Percentiles rank a stretch among this genome's conserved stretches.
Conservation (phyloP, 2,888 invertebrate species). For the Matsumyia berberina region DNA sequence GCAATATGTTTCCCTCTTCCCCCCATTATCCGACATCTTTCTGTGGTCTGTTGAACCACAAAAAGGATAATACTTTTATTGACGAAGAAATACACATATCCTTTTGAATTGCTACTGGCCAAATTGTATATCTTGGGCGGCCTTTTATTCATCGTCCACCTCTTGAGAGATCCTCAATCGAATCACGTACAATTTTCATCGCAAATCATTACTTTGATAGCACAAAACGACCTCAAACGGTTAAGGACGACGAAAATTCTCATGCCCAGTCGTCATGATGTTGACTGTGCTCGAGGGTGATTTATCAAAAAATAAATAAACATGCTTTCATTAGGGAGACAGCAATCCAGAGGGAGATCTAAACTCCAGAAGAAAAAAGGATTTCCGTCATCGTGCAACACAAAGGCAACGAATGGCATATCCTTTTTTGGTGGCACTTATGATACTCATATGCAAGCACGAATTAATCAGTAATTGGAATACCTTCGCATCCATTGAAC, state of each 20-base stretch:
- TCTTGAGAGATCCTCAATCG: constrained; percentile 66
- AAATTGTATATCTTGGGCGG: constrained; percentile 72
- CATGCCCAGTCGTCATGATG: constrained; percentile 48
- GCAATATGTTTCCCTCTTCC: constrained; percentile 54
- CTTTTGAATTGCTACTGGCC: constrained; percentile 77
- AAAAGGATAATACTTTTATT: constrained; percentile 73
- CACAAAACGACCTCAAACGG: constrained; percentile 39
- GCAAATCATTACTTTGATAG: constrained; percentile 42
- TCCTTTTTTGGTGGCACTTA: constrained; percentile 68
- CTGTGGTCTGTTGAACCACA: constrained; percentile 67
- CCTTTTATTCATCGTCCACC: constrained; percentile 63
- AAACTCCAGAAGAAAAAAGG: constrained; percentile 52
- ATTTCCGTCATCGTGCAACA: constrained; percentile 53
- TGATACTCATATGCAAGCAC: constrained; percentile 57
- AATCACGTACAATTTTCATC: constrained; percentile 55
- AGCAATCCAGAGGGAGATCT: constrained; percentile 36
- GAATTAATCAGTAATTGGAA: constrained; percentile 75
- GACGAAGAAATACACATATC: constrained; percentile 70
- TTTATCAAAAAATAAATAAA: constrained; percentile 66
- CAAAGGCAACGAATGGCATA: constrained; percentile 59
- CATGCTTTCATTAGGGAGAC: constrained; percentile 43
- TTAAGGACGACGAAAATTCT: constrained; percentile 57
- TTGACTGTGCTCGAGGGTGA: constrained; percentile 58
- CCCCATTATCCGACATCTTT: constrained; percentile 17
- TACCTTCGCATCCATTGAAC: constrained; percentile 41